Base-by-base conservation (phyloP, 1,140 invertebrate species). In the Scaptodrosophila lebanonensis region DNA sequence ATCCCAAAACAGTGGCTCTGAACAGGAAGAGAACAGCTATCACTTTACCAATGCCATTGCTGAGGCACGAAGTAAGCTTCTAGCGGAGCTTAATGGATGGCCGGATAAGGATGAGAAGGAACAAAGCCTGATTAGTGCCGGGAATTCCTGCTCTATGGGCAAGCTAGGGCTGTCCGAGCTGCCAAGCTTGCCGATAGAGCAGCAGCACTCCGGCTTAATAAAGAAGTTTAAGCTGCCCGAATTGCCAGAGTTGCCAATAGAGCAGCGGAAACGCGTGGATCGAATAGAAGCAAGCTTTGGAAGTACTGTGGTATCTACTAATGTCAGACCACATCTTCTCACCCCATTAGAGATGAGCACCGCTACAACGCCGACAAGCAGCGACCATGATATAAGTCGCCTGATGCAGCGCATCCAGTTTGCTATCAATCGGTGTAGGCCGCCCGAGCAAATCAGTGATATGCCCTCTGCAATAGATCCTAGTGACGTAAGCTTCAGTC, bases 31-130 rank as follows among this genome's bases (percentile, higher is more conserved):
- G 8, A 54, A 69, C 0, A 73, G 45, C 22, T 82, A 79, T 61
- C 64, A 50, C 2, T 82, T 69, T 6, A 79, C 54, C 15, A 79
- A 79, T 53, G 75, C 73, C 16, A 69, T 79, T 16, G 16, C 59
- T 17, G 64, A 56, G 12, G 73, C 73, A 0, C 38, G 75, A 0
- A 52, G 36, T 4, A 79, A 73, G 2, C 36, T 79, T 25, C 47
- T 79, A n/a, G 32, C 8, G 6, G 42, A 30, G 5, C 20, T 66
- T 2, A 17, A 8, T 27, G 36, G n/a, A 13, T 25, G 9, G 18
- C 13, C 6, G 3, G 12, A 25, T 16, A 9, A 11, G 6, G 4
- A 27, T 7, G 12, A 25, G 2, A 25, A 3, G 8, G 3, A 25
- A 8, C 22, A 25, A 25, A 25, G 8, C 22, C 8, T 25, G 22